Percentiles rank a stretch among this genome's conserved stretches.
These are phyloP conservation scores for Halcyon smyrnensis DNA, from an alignment of 2,797 vertebrate genomes.

Conservation along the genomic window DNA sequence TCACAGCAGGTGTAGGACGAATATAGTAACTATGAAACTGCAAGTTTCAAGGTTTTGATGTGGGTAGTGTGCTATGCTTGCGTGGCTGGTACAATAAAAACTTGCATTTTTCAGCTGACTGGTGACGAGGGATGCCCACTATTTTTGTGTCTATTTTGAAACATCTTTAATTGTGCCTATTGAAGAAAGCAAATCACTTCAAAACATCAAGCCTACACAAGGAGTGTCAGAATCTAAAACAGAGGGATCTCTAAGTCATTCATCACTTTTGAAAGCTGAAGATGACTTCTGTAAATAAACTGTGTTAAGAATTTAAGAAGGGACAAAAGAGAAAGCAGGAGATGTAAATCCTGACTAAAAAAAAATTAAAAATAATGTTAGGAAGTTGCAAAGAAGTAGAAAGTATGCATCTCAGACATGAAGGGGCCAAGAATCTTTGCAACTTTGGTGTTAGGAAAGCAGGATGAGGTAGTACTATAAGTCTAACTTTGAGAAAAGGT, in stretches of 20 bases:
- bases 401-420: neutral
- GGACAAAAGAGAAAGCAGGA: neutral
- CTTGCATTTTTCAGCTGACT: neutral
- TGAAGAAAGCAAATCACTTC: neutral
- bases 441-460: neutral
- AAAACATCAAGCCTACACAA: neutral
- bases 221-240: neutral
- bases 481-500: neutral
- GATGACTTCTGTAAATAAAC: neutral
- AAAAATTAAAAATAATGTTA: neutral
- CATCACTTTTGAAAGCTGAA: neutral
- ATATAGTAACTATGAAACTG: neutral
- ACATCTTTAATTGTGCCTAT: neutral
- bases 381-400: neutral
- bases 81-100: neutral
- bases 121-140: neutral
- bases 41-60: neutral
- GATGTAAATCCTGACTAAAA: neutral
- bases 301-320: neutral
- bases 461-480: neutral
- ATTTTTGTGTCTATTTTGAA: neutral
- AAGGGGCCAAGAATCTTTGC: neutral
- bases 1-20: fast-evolving
- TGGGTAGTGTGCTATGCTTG: neutral
- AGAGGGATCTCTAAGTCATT: neutral